Percentiles rank a stretch among this genome's conserved stretches.
These are phyloP conservation scores for Corythoichthys intestinalis DNA, from an alignment of 2,113 vertebrate species.

Conservation along the genomic window DNA sequence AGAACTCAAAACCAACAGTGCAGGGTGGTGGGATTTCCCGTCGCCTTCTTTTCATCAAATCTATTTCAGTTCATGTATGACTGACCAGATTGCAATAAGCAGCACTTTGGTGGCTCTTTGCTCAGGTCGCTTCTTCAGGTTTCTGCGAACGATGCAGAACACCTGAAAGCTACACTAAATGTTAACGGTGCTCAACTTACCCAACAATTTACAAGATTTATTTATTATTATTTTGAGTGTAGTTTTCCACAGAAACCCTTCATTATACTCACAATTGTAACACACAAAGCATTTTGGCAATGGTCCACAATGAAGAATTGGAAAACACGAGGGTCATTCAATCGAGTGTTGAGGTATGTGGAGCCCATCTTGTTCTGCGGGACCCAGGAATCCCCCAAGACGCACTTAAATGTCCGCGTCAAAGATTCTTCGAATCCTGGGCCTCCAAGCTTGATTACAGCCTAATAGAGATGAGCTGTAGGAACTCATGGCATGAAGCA, in stretches of 20 bases:
- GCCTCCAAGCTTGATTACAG: neutral
- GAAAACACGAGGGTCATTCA: slow-evolving; percentile 29
- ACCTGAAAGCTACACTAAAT: slow-evolving; percentile 15
- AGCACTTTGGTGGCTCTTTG: slow-evolving; percentile 20
- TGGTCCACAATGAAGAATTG: slow-evolving; percentile 27
- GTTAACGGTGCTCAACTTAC: slow-evolving; percentile 18
- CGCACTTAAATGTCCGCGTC: slow-evolving; percentile 1
- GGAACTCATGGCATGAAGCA: slow-evolving; percentile 29
- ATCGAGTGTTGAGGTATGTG: slow-evolving; percentile 53
- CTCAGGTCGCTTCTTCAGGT: slow-evolving; percentile 47
- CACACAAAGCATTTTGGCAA: slow-evolving; percentile 48
- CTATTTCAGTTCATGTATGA: slow-evolving; percentile 12
- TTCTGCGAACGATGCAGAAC: slow-evolving; percentile 26
- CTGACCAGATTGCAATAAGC: slow-evolving; percentile 30
- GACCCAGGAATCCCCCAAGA: slow-evolving; percentile 8
- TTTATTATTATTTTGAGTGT: slow-evolving; percentile 18
- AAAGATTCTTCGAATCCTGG: slow-evolving; percentile 9
- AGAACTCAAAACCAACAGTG: slow-evolving; percentile 69
- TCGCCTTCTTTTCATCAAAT: slow-evolving; percentile 6
- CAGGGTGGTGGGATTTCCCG: slow-evolving; percentile 48
- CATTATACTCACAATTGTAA: slow-evolving; percentile 35
- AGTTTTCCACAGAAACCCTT: slow-evolving; percentile 41
- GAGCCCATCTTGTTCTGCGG: slow-evolving; percentile 10
- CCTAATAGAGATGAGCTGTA: neutral
- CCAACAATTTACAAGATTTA: slow-evolving; percentile 18